Base-by-base conservation (phyloP, 1,140 invertebrate genomes). In the Chelonus insularis region DNA sequence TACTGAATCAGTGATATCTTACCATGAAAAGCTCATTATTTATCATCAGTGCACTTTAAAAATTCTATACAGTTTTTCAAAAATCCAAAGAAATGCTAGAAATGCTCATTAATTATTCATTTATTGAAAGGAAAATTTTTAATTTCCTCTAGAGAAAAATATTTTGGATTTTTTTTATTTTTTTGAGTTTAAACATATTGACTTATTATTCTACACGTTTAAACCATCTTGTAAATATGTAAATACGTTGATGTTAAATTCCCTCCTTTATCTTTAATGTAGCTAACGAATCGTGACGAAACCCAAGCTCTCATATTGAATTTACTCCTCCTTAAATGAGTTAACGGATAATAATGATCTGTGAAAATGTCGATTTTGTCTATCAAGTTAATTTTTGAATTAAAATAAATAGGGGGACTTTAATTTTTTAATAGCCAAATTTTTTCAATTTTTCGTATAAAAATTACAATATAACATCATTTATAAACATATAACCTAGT, bases 251-350 rank as follows among this genome's bases (percentile, higher is more conserved):
- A 11, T 20, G 48, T 52, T 9, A 21, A 8, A 32, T 52, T 36
- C 29, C 29, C 39, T n/a, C 23, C 56, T 62, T 62, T 62, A 21
- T 56, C 43, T 68, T 64, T 57, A 67, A 50, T 57, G 59, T 45
- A 64, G 52, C 62, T 41, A 50, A 62, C 58, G 43, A 62, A n/a
- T 52, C 32, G 52, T 6, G 25, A 60, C 50, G 55, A 47, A 69
- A 55, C 64, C 66, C 68, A 68, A 63, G 67, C 68, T 69, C 73
- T 74, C 65, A 63, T 68, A 75, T 76, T 76, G 71, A 76, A 76
- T 76, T 76, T 75, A 72, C 68, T 65, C 64, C 66, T 68, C 66
- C 66, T 69, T 69, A 75, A 76, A 74, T 68, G 71, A 69, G 71
- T 69, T 73, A 72, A 68, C 66, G 61, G 65, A 70, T 76, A 72